Percentiles rank a stretch among this genome's conserved stretches.
Conservation (phyloP, 1,140 invertebrate genomes). For the Calliphora vicina region DNA sequence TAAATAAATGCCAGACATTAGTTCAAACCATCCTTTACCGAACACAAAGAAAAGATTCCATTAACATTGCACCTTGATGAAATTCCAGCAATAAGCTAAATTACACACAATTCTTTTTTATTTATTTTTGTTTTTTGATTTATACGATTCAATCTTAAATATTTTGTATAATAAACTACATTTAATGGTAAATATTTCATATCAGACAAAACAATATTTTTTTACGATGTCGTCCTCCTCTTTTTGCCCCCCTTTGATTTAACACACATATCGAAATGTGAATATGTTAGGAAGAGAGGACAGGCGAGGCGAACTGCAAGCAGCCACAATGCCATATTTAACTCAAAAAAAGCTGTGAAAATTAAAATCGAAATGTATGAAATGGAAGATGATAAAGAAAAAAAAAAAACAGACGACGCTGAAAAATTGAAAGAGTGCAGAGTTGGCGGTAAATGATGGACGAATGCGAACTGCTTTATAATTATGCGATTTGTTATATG, state of each 20-base stretch:
- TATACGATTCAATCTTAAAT: constrained; percentile 61
- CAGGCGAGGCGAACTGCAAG: too few species aligned
- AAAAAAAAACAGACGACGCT: background rate
- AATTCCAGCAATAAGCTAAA: background rate
- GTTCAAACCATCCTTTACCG: background rate
- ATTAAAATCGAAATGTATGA: background rate
- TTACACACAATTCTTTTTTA: too few species aligned
- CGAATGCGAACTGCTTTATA: constrained; percentile 55
- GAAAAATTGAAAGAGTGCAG: background rate
- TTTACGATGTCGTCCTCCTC: background rate
- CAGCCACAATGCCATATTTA: background rate
- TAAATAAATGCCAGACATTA: background rate
- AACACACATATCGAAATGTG: background rate
- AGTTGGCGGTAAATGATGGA: constrained; percentile 39
- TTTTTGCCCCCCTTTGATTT: background rate
- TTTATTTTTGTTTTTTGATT: too few species aligned
- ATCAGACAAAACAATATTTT: constrained; percentile 30
- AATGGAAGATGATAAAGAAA: background rate
- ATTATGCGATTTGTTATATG: constrained; percentile 64
- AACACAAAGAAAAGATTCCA: background rate
- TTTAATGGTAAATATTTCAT: constrained; percentile 34
- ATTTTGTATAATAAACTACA: constrained; percentile 30
- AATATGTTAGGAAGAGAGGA: too few species aligned
- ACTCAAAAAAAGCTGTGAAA: constrained; percentile 27
- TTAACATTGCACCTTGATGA: constrained; percentile 34